These are phyloP conservation scores for Sylvilagus bachmani DNA, from an alignment of 2,113 vertebrate species.

Conservation along the genomic window DNA sequence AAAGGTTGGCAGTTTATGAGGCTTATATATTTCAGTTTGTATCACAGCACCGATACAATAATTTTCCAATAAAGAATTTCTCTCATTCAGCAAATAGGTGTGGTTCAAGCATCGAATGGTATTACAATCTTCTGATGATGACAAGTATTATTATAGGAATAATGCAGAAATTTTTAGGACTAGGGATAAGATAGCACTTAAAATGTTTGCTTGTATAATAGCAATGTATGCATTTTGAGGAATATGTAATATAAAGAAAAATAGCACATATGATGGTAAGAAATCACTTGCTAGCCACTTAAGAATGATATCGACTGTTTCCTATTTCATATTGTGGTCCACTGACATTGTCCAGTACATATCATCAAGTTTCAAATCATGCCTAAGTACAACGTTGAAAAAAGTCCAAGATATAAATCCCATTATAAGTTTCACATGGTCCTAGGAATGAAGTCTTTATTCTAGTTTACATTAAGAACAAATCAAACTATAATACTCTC, in stretches of 20 bases:
- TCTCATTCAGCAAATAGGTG: not conserved
- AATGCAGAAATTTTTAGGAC: not conserved
- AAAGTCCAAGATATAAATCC: not conserved
- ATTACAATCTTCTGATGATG: slow-evolving; percentile 10
- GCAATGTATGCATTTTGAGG: not conserved
- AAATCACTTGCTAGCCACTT: not conserved
- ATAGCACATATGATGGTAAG: not conserved
- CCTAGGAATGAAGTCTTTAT: not conserved
- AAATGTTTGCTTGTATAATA: not conserved
- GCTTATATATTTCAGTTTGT: slow-evolving; percentile 15
- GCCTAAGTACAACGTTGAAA: slow-evolving; percentile 15
- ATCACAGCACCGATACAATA: not conserved
- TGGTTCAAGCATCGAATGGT: not conserved
- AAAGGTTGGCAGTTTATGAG: not conserved
- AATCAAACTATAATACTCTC: not conserved
- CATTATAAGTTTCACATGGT: slow-evolving; percentile 24
- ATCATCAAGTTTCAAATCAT: slow-evolving; percentile 27
- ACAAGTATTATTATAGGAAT: not conserved
- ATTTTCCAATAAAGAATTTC: slow-evolving; percentile 47
- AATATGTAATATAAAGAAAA: slow-evolving; percentile 28
- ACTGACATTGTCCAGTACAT: slow-evolving; percentile 19
- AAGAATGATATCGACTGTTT: not conserved
- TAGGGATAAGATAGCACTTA: slow-evolving; percentile 22
- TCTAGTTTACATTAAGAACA: slow-evolving; percentile 19
- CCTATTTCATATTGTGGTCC: not conserved